These are phyloP conservation scores for Sturnus vulgaris DNA, from an alignment of 2,113 vertebrate genomes.

Conservation along the genomic window DNA sequence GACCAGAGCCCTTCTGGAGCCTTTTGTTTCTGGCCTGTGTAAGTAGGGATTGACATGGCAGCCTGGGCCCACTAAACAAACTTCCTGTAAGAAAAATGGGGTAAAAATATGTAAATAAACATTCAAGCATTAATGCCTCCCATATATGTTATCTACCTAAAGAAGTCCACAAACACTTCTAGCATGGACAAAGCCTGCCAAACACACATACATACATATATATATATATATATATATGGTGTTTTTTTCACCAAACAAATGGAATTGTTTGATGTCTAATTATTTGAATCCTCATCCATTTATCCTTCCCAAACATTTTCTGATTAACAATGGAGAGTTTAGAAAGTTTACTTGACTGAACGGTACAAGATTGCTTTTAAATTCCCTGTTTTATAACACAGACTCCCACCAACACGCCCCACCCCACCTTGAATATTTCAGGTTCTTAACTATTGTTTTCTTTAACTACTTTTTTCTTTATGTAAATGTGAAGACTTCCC, in stretches of 20 bases:
- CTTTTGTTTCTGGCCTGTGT: not conserved
- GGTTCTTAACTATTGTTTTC: not conserved
- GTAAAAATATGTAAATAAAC: not conserved
- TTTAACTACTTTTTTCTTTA: not conserved
- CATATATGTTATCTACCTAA: not conserved
- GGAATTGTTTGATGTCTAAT: not conserved
- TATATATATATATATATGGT: accelerated
- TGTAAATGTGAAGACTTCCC: not conserved
- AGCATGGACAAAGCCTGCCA: not conserved
- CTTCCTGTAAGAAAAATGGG: not conserved
- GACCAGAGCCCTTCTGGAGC: not conserved
- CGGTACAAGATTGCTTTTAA: not conserved
- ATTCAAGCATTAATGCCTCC: not conserved
- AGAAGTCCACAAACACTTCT: not conserved
- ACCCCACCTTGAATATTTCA: accelerated
- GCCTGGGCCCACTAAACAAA: not conserved
- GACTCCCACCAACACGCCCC: accelerated
- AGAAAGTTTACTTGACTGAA: not conserved
- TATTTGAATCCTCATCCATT: not conserved
- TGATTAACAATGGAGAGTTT: not conserved
- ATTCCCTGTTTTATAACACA: not conserved
- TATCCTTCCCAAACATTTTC: not conserved
- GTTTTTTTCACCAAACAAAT: not conserved
- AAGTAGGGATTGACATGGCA: not conserved
- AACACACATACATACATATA: not conserved